Evolutionary conservation across 2,797 vertebrate species (phyloP), one percentile per base, ranked within the genome.

Genomic region (Bradypus variegatus): DNA sequence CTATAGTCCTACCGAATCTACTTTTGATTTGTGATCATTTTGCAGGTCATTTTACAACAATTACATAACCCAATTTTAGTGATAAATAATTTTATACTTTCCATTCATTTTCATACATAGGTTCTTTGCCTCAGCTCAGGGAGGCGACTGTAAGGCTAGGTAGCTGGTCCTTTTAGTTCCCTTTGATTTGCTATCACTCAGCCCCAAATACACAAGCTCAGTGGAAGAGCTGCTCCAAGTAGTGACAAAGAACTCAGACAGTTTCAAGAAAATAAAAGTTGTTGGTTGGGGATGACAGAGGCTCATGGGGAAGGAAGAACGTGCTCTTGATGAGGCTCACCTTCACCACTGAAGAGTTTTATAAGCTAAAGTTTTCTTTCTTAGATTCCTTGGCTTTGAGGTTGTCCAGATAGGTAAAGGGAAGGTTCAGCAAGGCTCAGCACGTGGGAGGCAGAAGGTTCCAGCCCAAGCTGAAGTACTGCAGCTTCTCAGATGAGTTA

Each of bases 401-500:
- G 69, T 84, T 76, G 31, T 75, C 76, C 18, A 1, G 2, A 31
- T 0, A 69, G 78, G 79, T 33, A 14, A 10, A 29, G 2, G 50
- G 45, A 25, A 78, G 90, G 18, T 11, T 62, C 29, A 10, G 41
- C 58, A 21, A 58, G 55, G 55, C 55, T 21, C 55, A 58, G 21
- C 21, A 58, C 0, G 15, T 79, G 89, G 92, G 80, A 50, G 27
- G 36, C 3, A 2, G 38, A 75, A 23, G 11, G 73, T 27, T 73
- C 31, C 6, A 53, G 82, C 69, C 16, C 13, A 25, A 73, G 16
- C 55, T 1, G 67, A 27, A 64, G 38, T 11, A 29, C 3, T 69
- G 86, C 36, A 75, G 92, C 41, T 76, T 77, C 91, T 87, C 73
- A 48, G 33, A n/a, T 91, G 93, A 93, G 81, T 83, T 76, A 72